Percentiles rank a stretch among this genome's conserved stretches.
Evolutionary conservation across 1,140 invertebrate genomes (phyloP).

Genomic region (Drosophila truncata): DNA sequence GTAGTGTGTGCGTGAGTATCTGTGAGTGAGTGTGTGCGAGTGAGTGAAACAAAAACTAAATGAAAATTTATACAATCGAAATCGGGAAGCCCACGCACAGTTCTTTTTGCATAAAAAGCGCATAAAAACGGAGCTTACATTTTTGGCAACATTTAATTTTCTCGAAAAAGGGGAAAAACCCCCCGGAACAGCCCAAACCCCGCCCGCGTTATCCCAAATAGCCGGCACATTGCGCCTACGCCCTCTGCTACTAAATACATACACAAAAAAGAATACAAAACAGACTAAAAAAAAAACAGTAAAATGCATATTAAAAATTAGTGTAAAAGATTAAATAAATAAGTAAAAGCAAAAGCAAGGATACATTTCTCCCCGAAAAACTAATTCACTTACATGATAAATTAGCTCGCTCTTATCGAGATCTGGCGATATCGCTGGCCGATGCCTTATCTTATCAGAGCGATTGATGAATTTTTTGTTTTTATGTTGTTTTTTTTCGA

Average conservation of each 20-base stretch:
- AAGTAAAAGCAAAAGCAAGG: conserved; percentile 22
- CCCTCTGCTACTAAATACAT: conserved; percentile 59
- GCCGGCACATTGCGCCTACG: conserved; percentile 72
- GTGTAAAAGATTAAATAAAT: background rate
- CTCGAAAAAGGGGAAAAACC: background rate
- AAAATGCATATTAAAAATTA: background rate
- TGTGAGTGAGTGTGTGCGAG: conserved; percentile 45
- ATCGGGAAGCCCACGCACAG: conserved; percentile 42
- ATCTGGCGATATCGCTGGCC: conserved; percentile 41
- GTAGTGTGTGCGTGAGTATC: conserved; percentile 59
- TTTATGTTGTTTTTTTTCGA: conserved; percentile 15
- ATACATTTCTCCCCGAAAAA: conserved; percentile 1
- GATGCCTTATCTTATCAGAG: conserved; percentile 45
- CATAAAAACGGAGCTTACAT: conserved; percentile 54
- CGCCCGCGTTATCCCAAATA: conserved; percentile 34
- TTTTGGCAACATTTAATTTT: conserved; percentile 48
- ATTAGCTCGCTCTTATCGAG: conserved; percentile 41
- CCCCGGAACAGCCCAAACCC: conserved; percentile 17
- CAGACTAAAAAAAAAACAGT: conserved; percentile 6
- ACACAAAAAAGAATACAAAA: conserved; percentile 45
- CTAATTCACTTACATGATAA: conserved; percentile 61
- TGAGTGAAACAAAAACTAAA: conserved; percentile 67
- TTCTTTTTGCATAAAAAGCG: conserved; percentile 58
- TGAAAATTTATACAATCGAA: conserved; percentile 71
- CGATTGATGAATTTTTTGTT: conserved; percentile 60